A percentile compares a stretch with the other conserved stretches of the same genome.
Evolutionary conservation across 2,888 invertebrate species (phyloP).

Genomic region (Lepeophtheirus nordmannii): DNA sequence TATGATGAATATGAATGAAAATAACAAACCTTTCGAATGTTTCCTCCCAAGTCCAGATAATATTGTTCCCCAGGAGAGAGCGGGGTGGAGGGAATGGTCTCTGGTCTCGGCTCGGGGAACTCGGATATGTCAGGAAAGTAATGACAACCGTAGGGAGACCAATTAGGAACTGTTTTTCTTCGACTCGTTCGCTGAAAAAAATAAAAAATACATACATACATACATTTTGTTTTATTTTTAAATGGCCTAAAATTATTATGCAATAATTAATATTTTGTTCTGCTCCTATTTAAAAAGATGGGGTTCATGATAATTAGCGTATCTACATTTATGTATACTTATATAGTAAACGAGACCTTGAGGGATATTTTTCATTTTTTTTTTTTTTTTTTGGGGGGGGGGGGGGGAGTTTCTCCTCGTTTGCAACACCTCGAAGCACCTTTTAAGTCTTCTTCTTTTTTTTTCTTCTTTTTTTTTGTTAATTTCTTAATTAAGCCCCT

Average conservation of each 20-base stretch:
- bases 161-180: slow-evolving; percentile 31
- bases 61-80: slow-evolving; percentile 77
- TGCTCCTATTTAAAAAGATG: too few species aligned
- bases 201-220: not conserved
- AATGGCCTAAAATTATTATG: not conserved
- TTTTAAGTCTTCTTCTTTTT: too few species aligned
- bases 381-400: too few species aligned
- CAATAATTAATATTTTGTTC: not conserved
- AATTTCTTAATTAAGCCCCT: too few species aligned
- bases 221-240: too few species aligned
- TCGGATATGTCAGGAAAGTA: slow-evolving; percentile 63
- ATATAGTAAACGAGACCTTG: too few species aligned
- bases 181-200: slow-evolving; percentile 29
- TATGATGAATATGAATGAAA: not conserved
- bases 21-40: slow-evolving; percentile 56
- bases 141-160: slow-evolving; percentile 84
- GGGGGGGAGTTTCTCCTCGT: too few species aligned
- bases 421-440: too few species aligned
- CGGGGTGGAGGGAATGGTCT: slow-evolving; percentile 70
- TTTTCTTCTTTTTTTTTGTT: too few species aligned
- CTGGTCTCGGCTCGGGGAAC: slow-evolving; percentile 67
- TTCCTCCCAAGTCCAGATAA: slow-evolving; percentile 81
- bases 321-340: too few species aligned
- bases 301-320: too few species aligned
- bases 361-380: too few species aligned